Evolutionary conservation across 2,888 invertebrate species (phyloP).

Genomic region (Agelastica alni): DNA sequence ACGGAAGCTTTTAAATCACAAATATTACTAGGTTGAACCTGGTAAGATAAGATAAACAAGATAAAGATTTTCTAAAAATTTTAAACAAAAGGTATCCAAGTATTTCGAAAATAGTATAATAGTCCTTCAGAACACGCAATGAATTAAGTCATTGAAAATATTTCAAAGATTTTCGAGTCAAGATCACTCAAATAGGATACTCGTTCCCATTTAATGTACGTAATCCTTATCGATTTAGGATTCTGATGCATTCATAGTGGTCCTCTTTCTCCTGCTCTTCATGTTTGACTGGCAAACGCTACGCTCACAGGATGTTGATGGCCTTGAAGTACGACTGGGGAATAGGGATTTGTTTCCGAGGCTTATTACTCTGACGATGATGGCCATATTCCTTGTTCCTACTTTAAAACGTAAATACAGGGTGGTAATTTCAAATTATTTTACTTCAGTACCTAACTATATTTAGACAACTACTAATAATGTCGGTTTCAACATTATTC

Average conservation of each 20-base stretch:
- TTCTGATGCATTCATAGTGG: conserved; percentile 39
- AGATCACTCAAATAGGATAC: conserved; percentile 45
- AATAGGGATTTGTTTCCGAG: conserved; percentile 32
- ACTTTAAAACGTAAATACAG: no score
- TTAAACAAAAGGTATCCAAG: no score
- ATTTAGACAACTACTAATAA: no score
- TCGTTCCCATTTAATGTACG: conserved; percentile 47
- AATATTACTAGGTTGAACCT: no score
- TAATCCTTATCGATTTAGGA: conserved; percentile 50
- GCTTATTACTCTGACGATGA: conserved; percentile 29
- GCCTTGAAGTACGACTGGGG: conserved; percentile 26
- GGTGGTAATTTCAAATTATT: no score
- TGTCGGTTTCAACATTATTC: no score
- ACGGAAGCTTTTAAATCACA: no score
- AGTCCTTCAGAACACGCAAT: conserved; percentile 4
- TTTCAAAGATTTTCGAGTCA: conserved; percentile 48
- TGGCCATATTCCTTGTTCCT: conserved; percentile 30
- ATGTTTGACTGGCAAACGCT: conserved; percentile 31
- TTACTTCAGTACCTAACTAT: no score
- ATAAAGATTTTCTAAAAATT: no score
- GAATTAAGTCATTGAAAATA: conserved; percentile 43
- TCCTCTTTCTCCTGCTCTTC: conserved; percentile 21
- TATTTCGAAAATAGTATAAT: no score
- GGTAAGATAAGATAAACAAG: no score
- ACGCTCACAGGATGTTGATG: conserved; percentile 29